Evolutionary conservation across 2,113 vertebrate genomes (phyloP), one percentile per base, ranked within the genome.

Genomic region (Nerophis lumbriciformis): DNA sequence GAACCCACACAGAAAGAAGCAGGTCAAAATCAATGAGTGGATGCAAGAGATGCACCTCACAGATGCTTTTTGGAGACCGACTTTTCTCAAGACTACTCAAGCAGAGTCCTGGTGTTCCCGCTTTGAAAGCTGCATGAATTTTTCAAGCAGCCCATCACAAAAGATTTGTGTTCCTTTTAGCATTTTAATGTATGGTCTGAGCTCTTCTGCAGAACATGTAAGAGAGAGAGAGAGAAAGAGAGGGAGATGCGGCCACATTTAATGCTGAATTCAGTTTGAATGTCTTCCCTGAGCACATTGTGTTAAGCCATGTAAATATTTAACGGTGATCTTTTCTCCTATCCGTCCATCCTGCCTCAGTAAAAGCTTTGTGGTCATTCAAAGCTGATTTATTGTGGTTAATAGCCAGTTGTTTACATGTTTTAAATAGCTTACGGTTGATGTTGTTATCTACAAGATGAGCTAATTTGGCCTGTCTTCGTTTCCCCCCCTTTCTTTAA

Each of bases 231-330:
- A 1, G 66, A 16, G 48, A 53, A 58, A 60, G 52, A 48, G 65
- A 66, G 57, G 53, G 54, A 76, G 77, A 69, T 71, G 50, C 16
- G 66, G 59, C 66, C 28, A 4, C 54, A 15, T 79, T 81, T 81
- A 82, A 77, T 73, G 72, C 73, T 8, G n/a, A 44, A 76, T 84
- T 79, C 62, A 66, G 63, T 64, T 78, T 75, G 56, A 76, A 53
- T 68, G 54, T 73, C 75, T 67, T 70, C 75, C 73, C 67, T 73
- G 63, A 79, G 72, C 68, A 66, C 74, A 72, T 76, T 70, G 57
- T 55, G 72, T 70, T 71, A 82, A 66, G 65, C 66, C 12, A 48
- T 19, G 56, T 87, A 77, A 88, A 86, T 87, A 87, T 87, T 87
- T 87, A 79, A 87, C 45, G 1, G 53, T 35, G 44, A 66, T 78